Base-by-base conservation (phyloP, 1,140 invertebrate genomes). In the Leptinotarsa undecemlineata region DNA sequence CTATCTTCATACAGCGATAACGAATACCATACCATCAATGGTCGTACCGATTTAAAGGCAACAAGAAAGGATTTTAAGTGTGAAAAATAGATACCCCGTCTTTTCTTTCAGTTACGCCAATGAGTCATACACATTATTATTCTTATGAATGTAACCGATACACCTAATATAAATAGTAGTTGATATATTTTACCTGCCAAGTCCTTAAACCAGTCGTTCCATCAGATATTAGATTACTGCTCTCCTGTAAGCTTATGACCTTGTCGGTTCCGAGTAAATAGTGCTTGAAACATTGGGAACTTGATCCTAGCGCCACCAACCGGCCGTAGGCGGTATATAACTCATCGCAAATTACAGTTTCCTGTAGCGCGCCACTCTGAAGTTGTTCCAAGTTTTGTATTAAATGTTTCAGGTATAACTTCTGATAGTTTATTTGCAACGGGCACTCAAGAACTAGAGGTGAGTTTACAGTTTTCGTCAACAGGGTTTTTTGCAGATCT, bases 121-220 rank as follows among this genome's bases (percentile, higher is more conserved):
- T 57, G 51, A 57, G n/a, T 57, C 5, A 57, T 5, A 57, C n/a
- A 57, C 15, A 57, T 17, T 17, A 57, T 57, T 17, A 57, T 57
- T 14, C 51, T 17, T 19, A 57, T 57, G 6, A 57, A 57, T 57
- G 51, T 17, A 57, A 57, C n/a, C 4, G 13, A 57, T 15, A 57
- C 33, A 42, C 14, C 51, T 5, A 57, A 57, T 19, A 57, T 57
- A 57, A 57, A 57, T 17, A 57, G 51, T 57, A 57, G 51, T 42
- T 42, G 33, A 42, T 57, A 57, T 57, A 3, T 57, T 57, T 57
- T 80, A 79, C 76, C 78, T 89, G 86, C 89, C 89, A 90, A 78
- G 82, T 88, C 72, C 85, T 86, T 60, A 90, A 84, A 69, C 89
- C 89, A 71, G 89, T 90, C 47, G 89, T 89, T 48, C 88, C 89